Evolutionary conservation across 2,888 invertebrate genomes (phyloP), one percentile per base, ranked within the genome.

Genomic region (Volucella inflata): DNA sequence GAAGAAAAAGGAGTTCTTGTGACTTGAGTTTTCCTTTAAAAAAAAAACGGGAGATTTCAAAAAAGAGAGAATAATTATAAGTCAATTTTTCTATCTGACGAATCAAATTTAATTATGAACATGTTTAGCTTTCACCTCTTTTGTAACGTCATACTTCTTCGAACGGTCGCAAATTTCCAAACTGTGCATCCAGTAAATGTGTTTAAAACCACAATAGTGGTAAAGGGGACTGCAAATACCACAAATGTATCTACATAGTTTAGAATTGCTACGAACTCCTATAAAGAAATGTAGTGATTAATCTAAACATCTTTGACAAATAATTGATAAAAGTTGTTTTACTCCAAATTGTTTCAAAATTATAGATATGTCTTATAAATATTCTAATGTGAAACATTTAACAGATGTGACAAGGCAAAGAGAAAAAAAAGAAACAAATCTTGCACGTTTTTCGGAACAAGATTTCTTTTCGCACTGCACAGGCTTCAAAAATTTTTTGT

Each of bases 141-240:
- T 87, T 91, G 90, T 88, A 90, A 89, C 64, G 91, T 91, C 85
- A 93, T 89, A 16, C 90, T 91, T 3, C 92, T 91, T 21, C 93
- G 91, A 6, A 92, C 91, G 11, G 92, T 92, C 50, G 93, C 94
- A 87, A 95, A 92, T 64, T 93, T 93, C 93, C 94, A 95, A 16
- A 97, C 95, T 2, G 95, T 95, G 21, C 93, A 91, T 79, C 94
- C 94, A 59, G 97, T 97, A 89, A 95, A 93, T 0, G 94, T 91
- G 90, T 97, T 97, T 82, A 97, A 92, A 4, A 95, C 91, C 2
- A 95, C 93, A 83, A 97, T 96, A 55, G 95, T 92, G 2, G 93
- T 92, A 87, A 97, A 94, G 1, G 97, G 97, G 46, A 96, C 90
- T 8, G 95, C 93, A 89, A 97, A 95, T 0, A 96, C 95, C 2